Evolutionary conservation across 2,888 invertebrate genomes (phyloP).

Genomic region (Rhamnusium bicolor): DNA sequence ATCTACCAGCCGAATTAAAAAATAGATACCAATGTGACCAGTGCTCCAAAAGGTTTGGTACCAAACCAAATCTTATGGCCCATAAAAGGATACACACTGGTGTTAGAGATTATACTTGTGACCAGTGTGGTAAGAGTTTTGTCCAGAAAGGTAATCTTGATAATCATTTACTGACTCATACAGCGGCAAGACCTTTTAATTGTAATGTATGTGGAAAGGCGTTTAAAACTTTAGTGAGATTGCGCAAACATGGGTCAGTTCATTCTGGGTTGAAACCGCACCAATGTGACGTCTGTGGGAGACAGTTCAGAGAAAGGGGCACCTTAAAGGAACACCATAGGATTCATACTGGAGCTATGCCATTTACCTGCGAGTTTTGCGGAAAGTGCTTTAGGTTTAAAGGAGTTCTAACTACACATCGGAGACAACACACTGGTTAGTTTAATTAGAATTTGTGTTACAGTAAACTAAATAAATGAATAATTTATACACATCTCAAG

Average conservation of each 20-base stretch:
- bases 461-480: no score
- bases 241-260: constrained; percentile 75
- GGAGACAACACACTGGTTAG: constrained; percentile 78
- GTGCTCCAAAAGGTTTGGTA: constrained; percentile 75
- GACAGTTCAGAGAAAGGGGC: constrained; percentile 79
- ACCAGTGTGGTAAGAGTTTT: constrained; percentile 76
- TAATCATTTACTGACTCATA: constrained; percentile 74
- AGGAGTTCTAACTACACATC: constrained; percentile 83
- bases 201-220: constrained; percentile 73
- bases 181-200: constrained; percentile 71
- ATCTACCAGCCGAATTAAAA: constrained; percentile 74
- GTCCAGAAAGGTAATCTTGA: constrained; percentile 74
- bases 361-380: constrained; percentile 83
- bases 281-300: constrained; percentile 76
- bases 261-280: constrained; percentile 77
- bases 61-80: constrained; percentile 75
- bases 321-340: constrained; percentile 83
- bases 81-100: constrained; percentile 75
- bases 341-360: constrained; percentile 86
- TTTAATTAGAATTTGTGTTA: not conserved
- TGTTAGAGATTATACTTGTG: constrained; percentile 74
- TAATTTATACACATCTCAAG: no score
- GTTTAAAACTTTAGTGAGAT: constrained; percentile 73
- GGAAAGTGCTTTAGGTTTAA: constrained; percentile 84
- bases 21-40: constrained; percentile 76